These are phyloP conservation scores for Hucho hucho DNA, from an alignment of 2,113 vertebrate genomes.

Conservation along the genomic window DNA sequence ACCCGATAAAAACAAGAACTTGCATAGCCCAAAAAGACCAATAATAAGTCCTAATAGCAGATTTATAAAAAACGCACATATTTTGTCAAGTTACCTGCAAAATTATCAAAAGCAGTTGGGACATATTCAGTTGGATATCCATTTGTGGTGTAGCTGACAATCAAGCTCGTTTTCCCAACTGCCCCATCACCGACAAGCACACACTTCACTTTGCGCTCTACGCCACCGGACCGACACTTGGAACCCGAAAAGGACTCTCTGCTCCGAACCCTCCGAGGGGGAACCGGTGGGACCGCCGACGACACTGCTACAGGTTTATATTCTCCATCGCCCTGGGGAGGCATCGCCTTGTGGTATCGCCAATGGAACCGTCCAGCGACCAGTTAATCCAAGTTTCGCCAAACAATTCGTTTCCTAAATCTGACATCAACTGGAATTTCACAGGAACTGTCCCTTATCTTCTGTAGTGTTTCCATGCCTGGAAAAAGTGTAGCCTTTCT, in stretches of 20 bases:
- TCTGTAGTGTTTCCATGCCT: constrained; percentile 2
- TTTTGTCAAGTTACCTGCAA: constrained; percentile 79
- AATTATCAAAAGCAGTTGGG: constrained; percentile 94
- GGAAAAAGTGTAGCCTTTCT: background rate
- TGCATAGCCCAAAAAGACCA: no score
- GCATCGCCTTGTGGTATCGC: constrained; percentile 56
- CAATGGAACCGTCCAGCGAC: background rate
- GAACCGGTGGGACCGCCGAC: constrained; percentile 64
- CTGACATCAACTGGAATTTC: background rate
- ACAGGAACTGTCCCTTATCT: background rate
- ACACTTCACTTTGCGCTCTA: constrained; percentile 84
- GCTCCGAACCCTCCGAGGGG: constrained; percentile 71
- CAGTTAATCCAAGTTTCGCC: constrained; percentile 10
- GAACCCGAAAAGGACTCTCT: constrained; percentile 43
- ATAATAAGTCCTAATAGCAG: no score
- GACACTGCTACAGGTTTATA: constrained; percentile 61
- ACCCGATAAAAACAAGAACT: no score
- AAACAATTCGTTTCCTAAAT: constrained; percentile 11
- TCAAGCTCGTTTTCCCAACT: constrained; percentile 91
- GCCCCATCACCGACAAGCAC: constrained; percentile 92
- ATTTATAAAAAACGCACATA: background rate
- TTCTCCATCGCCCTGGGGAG: constrained; percentile 60
- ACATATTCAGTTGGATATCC: constrained; percentile 93
- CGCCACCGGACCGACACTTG: constrained; percentile 49
- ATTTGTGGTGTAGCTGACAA: constrained; percentile 94